These are phyloP conservation scores for Morus bassanus DNA, from an alignment of 2,797 vertebrate genomes.

Conservation along the genomic window DNA sequence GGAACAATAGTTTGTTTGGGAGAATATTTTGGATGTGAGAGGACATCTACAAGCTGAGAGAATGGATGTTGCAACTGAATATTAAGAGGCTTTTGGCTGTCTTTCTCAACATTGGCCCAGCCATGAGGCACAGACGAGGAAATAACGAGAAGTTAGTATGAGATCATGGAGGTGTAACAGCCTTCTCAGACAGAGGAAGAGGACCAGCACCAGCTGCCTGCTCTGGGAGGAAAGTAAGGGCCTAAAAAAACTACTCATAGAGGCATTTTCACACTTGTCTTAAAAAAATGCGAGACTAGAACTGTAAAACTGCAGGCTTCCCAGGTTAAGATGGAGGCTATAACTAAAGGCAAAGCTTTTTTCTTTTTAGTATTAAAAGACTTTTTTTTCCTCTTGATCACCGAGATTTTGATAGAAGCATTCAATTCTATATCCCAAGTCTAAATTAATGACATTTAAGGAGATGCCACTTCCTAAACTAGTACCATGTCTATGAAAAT, in stretches of 20 bases:
- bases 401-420: background rate
- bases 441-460: background rate
- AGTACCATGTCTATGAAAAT: background rate
- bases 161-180: background rate
- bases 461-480: background rate
- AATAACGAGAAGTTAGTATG: background rate
- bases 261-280: background rate
- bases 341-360: background rate
- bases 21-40: background rate
- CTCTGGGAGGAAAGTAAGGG: background rate
- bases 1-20: background rate
- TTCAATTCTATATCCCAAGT: background rate
- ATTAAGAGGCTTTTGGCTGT: background rate
- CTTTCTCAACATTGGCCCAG: background rate
- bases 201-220: background rate
- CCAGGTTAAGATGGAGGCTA: background rate
- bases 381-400: background rate
- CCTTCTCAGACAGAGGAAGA: background rate
- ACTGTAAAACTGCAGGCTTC: background rate
- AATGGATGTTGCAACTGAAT: background rate
- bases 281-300: background rate
- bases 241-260: background rate
- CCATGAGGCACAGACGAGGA: background rate
- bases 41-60: background rate
- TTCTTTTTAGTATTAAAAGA: background rate